These are phyloP conservation scores for Diplazon laetatorius DNA, from an alignment of 2,888 invertebrate genomes.

Conservation along the genomic window DNA sequence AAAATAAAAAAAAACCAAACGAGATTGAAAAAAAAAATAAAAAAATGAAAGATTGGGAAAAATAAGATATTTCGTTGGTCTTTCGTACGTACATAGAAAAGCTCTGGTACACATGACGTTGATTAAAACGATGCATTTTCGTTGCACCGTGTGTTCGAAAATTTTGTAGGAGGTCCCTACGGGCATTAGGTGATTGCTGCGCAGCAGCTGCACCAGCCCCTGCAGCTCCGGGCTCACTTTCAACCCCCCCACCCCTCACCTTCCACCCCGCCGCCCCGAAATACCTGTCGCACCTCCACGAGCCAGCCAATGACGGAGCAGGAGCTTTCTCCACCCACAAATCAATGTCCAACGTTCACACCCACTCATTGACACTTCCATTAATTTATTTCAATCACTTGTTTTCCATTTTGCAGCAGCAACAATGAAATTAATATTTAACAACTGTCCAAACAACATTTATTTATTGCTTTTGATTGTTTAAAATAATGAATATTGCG, in stretches of 20 bases:
- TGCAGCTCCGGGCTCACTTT: not conserved
- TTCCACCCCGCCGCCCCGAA: slow-evolving; percentile 1
- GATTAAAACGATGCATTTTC: not conserved
- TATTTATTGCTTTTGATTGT: no score
- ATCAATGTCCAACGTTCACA: slow-evolving; percentile 26
- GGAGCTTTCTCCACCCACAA: not conserved
- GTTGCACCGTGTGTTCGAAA: not conserved
- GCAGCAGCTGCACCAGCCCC: not conserved
- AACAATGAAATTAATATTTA: no score
- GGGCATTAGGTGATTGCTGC: not conserved
- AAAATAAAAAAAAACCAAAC: slow-evolving; percentile 4
- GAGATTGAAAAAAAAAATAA: no score
- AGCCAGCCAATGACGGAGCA: not conserved
- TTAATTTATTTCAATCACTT: no score
- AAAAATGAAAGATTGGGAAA: no score
- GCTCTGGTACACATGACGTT: not conserved
- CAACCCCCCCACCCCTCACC: no score
- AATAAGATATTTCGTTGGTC: no score
- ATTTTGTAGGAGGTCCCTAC: not conserved
- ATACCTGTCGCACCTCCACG: slow-evolving; percentile 23
- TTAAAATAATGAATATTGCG: no score
- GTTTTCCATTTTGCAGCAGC: no score
- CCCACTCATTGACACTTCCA: no score
- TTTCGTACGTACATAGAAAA: no score
- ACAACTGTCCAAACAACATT: no score